Evolutionary conservation across 2,888 invertebrate species (phyloP).

Genomic region (Caenorhabditis drosophilae): DNA sequence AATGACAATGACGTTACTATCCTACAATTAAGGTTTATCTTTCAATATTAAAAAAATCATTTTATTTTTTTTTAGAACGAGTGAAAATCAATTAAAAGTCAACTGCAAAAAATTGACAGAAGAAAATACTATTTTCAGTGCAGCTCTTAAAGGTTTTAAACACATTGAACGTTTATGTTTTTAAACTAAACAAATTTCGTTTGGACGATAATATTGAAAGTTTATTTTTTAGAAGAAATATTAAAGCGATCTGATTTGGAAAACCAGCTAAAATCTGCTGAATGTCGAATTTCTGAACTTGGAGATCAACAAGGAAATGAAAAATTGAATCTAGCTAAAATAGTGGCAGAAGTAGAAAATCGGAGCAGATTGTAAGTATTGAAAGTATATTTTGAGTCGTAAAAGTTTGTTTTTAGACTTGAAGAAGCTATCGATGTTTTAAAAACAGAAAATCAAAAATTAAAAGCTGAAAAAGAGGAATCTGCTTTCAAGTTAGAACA

Average conservation of each 20-base stretch:
- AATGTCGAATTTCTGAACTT: constrained; percentile 16
- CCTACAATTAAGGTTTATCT: background rate
- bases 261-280: constrained; percentile 13
- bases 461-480: constrained; percentile 13
- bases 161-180: background rate
- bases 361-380: constrained; percentile 21
- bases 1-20: constrained; percentile 24
- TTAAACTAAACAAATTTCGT: background rate
- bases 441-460: constrained; percentile 14
- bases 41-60: too few species aligned
- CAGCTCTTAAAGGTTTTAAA: background rate
- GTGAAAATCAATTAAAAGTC: constrained; percentile 10
- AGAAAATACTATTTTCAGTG: constrained; percentile 15
- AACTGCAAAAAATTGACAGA: constrained; percentile 18
- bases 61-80: constrained; percentile 5
- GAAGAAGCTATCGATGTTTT: constrained; percentile 33
- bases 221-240: constrained; percentile 16
- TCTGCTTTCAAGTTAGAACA: constrained; percentile 7
- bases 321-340: constrained; percentile 26
- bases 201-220: background rate
- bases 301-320: constrained; percentile 32
- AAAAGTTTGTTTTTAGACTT: constrained; percentile 13
- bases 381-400: too few species aligned
- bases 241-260: constrained; percentile 12
- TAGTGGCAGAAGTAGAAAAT: constrained; percentile 30